These are phyloP conservation scores for Bimastos eiseni DNA, from an alignment of 2,888 invertebrate genomes.

Conservation along the genomic window DNA sequence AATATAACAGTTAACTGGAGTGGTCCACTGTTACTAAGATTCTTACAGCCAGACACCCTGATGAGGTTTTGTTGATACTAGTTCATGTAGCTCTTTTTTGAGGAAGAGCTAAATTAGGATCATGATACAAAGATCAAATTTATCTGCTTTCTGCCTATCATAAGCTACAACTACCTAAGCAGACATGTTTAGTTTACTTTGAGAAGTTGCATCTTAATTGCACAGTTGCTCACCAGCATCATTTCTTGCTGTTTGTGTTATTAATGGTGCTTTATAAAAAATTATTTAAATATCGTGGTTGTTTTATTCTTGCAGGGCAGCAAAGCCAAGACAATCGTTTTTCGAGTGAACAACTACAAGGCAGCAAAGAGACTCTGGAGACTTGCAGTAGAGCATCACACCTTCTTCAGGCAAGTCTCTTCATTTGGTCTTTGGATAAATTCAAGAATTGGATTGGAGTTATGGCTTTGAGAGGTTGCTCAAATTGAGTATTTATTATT, in stretches of 20 bases:
- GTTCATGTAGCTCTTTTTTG: not conserved
- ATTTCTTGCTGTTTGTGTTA: not conserved
- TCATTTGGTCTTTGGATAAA: not conserved
- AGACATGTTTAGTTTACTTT: not conserved
- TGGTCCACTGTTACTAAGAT: too few relatives aligned
- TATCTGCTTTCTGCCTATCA: not conserved
- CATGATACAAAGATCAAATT: not conserved
- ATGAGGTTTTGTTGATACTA: not conserved
- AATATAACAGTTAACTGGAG: too few relatives aligned
- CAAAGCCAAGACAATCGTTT: not conserved
- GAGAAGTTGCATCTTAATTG: not conserved
- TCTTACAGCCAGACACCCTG: too few relatives aligned
- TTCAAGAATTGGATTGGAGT: not conserved
- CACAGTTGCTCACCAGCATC: not conserved
- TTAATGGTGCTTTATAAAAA: not conserved
- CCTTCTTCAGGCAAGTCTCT: slow-evolving; percentile 32
- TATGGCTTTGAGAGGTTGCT: not conserved
- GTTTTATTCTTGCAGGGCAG: not conserved
- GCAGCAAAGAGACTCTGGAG: slow-evolving; percentile 34
- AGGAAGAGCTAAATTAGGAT: not conserved
- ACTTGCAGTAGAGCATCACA: slow-evolving; percentile 36
- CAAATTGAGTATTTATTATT: too few relatives aligned
- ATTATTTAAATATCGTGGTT: not conserved
- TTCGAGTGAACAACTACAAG: slow-evolving; percentile 26
- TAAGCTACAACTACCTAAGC: not conserved